phyloP scores from a whole-genome alignment of 2,113 vertebrate species.

The Euleptes europaea region DNA sequence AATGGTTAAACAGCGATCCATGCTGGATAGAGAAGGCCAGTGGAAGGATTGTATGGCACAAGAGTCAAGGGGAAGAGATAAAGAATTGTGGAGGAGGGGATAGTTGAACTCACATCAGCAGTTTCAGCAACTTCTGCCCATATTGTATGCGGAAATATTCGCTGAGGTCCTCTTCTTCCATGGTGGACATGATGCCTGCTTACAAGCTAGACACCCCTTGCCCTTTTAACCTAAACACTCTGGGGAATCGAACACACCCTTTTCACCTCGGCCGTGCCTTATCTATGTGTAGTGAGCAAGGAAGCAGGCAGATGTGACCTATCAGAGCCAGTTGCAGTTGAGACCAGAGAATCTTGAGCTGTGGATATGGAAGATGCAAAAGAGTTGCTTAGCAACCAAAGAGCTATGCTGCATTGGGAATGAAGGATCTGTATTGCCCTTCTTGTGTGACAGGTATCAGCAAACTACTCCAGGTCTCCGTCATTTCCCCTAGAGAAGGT shows the following conservation, averaged over 20 bases:
- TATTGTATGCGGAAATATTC: constrained; percentile 64
- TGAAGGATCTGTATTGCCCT: not conserved
- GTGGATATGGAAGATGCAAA: not conserved
- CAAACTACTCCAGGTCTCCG: not conserved
- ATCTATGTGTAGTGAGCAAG: not conserved
- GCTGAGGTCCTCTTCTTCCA: constrained; percentile 47
- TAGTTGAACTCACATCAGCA: constrained; percentile 61
- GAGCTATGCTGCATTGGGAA: not conserved
- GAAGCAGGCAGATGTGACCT: not conserved
- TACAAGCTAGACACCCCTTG: not conserved
- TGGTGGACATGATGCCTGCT: constrained; percentile 40
- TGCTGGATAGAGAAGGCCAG: not conserved
- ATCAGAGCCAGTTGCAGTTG: not conserved
- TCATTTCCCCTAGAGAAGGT: not conserved
- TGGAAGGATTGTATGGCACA: not conserved
- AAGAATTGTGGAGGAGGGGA: rapidly evolving
- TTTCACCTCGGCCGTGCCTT: not conserved
- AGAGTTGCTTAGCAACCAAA: constrained; percentile 9
- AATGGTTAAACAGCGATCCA: not conserved
- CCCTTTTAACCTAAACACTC: not conserved
- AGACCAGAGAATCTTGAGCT: not conserved
- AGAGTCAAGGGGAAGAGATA: too few relatives aligned
- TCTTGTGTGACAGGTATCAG: not conserved
- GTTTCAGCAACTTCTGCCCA: constrained; percentile 46
- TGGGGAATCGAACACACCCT: not conserved